Base-by-base conservation (phyloP, 2,113 vertebrate species). In the Stigmatopora argus region DNA sequence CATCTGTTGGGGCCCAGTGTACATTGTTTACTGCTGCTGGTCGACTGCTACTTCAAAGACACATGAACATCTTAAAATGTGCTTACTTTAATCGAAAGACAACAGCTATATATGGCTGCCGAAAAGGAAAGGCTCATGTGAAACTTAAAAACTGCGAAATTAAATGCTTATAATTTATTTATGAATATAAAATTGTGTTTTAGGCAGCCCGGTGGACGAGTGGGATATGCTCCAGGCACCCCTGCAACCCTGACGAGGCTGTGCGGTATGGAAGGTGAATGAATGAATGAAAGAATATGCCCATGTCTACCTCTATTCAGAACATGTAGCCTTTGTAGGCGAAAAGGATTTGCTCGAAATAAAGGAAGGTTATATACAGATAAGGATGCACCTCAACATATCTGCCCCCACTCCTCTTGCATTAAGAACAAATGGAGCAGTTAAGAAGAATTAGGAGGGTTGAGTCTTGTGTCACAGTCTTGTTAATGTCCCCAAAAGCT, bases 381-480 rank as follows among this genome's bases (percentile, higher is more conserved):
- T 57, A 59, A 34, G 56, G 47, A 61, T 48, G 23, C 7, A 31
- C 31, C 14, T 26, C 7, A 15, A 14, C 11, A 9, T 44, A 3
- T 45, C 2, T n/a, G 8, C 3, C 26, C 19, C 23, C 26, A 31
- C 26, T 51, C 59, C 18, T 55, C 55, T 17, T 1, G 57, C 70
- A 76, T 75, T 1, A 8, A 71, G 82, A 80, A 70, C 75, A 77
- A 19, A 26, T 35, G 2, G 62, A 71, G 72, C 73, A 49, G 74
- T 46, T 69, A 53, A 66, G 47, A 73, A 68, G 66, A 72, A 65
- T 80, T 85, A 83, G 82, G 48, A 67, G 78, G 77, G 87, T 85
- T 87, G 76, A 86, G 66, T 74, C 66, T 41, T 35, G 79, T 85
- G 87, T 88, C 85, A 88, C 46, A 12, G 82, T 48, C 82, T 62